Percentiles rank a stretch among this genome's conserved stretches.
Conservation (phyloP, 2,113 vertebrate species). For the Leucoraja erinaceus region DNA sequence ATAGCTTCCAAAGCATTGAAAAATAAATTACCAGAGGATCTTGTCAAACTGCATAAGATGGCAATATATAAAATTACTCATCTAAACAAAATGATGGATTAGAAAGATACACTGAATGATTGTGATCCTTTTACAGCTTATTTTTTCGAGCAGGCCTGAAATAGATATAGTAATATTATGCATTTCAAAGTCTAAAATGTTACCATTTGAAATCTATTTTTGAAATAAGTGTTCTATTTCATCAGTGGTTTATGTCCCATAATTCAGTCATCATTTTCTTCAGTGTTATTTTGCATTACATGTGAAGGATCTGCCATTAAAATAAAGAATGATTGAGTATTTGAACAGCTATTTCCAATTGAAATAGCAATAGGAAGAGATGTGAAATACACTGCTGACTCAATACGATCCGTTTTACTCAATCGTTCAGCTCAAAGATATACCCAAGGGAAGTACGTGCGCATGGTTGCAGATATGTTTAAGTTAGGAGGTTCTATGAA, state of each 20-base stretch:
- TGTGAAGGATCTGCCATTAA: background rate
- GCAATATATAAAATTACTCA: background rate
- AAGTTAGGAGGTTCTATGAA: background rate
- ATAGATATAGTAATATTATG: background rate
- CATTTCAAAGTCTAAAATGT: background rate
- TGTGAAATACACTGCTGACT: background rate
- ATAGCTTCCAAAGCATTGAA: background rate
- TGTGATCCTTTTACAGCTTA: background rate
- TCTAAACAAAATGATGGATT: background rate
- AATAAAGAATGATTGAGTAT: background rate
- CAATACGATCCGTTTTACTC: background rate
- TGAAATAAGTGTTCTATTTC: background rate
- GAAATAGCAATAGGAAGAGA: background rate
- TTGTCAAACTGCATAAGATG: background rate
- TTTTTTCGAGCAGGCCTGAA: background rate
- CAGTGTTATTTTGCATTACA: background rate
- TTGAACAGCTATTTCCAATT: background rate
- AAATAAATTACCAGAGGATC: background rate
- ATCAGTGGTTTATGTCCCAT: background rate
- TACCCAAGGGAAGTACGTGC: background rate
- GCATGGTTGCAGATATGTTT: background rate
- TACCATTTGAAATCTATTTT: background rate
- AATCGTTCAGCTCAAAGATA: background rate
- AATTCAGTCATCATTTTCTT: too few species aligned
- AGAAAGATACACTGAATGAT: background rate